These are phyloP conservation scores for Glaucopsyche alexis DNA, from an alignment of 2,888 invertebrate genomes.

Conservation along the genomic window DNA sequence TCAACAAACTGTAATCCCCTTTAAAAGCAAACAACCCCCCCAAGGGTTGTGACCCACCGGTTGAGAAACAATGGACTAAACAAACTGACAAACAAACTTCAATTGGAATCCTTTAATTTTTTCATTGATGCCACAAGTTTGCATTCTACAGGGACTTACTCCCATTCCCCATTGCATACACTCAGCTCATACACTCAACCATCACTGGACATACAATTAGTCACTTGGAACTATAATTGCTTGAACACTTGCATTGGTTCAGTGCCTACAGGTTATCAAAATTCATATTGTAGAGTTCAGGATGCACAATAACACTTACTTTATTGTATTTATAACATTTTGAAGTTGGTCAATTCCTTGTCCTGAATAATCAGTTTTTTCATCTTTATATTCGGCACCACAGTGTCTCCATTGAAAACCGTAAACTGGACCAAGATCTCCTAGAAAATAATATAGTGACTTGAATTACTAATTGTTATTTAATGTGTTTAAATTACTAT, in stretches of 20 bases:
- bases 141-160: no score
- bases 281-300: neutral
- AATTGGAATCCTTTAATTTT: no score
- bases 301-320: constrained; percentile 50
- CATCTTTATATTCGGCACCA: constrained; percentile 92
- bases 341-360: constrained; percentile 95
- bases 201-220: no score
- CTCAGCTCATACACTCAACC: no score
- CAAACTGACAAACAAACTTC: neutral
- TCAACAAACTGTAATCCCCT: no score
- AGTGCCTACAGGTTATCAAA: neutral
- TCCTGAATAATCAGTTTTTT: constrained; percentile 89
- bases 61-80: no score
- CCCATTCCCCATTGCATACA: no score
- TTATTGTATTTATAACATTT: constrained; percentile 89
- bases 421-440: constrained; percentile 97
- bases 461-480: neutral
- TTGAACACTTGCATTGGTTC: no score
- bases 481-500: neutral
- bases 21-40: no score
- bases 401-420: constrained; percentile 99
- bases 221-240: no score
- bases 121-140: no score
- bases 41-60: no score
- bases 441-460: constrained; percentile 52